phyloP scores from a whole-genome alignment of 2,888 invertebrate species.

The Drosophila robusta region DNA sequence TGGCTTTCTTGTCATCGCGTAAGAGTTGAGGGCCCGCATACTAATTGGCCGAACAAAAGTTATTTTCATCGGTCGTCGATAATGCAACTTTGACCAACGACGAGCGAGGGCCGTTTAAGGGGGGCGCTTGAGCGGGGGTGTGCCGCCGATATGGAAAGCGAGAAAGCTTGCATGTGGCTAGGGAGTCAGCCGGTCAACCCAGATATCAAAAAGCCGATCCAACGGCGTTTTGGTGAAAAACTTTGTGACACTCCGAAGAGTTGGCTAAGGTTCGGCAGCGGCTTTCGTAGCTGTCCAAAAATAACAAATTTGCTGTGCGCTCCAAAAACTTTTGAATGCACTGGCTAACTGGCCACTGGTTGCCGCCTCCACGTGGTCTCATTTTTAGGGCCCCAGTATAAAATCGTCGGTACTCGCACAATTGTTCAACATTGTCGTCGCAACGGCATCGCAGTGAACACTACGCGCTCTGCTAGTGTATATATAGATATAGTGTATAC shows the following conservation, averaged over 20 bases:
- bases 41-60: constrained; percentile 66
- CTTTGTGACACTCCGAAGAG: constrained; percentile 60
- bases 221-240: constrained; percentile 68
- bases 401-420: constrained; percentile 84
- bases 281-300: constrained; percentile 78
- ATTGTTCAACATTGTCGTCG: constrained; percentile 85
- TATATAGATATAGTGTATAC: constrained; percentile 11
- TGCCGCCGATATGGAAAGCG: constrained; percentile 72
- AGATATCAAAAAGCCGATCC: constrained; percentile 61
- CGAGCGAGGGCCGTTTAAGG: neutral
- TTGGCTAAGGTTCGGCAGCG: constrained; percentile 56
- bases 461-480: constrained; percentile 74
- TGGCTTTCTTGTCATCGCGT: constrained; percentile 74
- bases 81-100: constrained; percentile 54
- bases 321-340: constrained; percentile 63
- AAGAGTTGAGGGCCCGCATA: constrained; percentile 71
- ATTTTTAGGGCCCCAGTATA: constrained; percentile 82
- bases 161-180: constrained; percentile 67
- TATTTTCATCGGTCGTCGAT: constrained; percentile 72
- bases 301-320: constrained; percentile 49
- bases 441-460: constrained; percentile 83
- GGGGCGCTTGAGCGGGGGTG: constrained; percentile 9
- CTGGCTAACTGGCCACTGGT: constrained; percentile 4
- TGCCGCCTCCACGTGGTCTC: constrained; percentile 15
- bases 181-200: constrained; percentile 60